These are phyloP conservation scores for Sialis lutaria DNA, from an alignment of 2,888 invertebrate genomes.

Conservation along the genomic window DNA sequence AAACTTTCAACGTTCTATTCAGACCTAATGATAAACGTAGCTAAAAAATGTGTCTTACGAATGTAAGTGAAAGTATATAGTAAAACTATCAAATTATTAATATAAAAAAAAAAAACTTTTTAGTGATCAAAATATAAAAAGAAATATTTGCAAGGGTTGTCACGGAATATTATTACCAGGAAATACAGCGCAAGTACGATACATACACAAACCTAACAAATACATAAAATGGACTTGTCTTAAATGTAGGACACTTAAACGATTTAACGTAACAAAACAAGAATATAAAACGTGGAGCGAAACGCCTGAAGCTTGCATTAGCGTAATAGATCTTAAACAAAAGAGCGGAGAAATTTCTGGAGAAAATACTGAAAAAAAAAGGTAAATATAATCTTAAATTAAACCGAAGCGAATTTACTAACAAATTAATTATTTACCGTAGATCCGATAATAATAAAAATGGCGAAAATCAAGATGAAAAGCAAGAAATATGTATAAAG, in stretches of 20 bases:
- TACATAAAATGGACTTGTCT: constrained; percentile 26
- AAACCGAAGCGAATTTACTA: too few species aligned
- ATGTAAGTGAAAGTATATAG: constrained; percentile 15
- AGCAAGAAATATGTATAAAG: background rate
- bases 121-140: constrained; percentile 31
- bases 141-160: constrained; percentile 34
- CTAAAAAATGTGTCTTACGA: constrained; percentile 23
- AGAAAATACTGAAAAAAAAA: background rate
- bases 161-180: constrained; percentile 30
- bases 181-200: constrained; percentile 28
- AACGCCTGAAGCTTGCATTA: constrained; percentile 24
- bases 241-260: constrained; percentile 22
- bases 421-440: too few species aligned
- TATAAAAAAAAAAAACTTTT: constrained; percentile 2
- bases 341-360: background rate
- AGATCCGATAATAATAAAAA: background rate
- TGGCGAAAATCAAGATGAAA: background rate
- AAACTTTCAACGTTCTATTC: constrained; percentile 21
- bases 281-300: constrained; percentile 28
- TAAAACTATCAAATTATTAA: background rate
- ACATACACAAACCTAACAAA: constrained; percentile 26
- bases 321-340: constrained; percentile 22
- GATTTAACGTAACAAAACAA: constrained; percentile 20
- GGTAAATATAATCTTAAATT: background rate
- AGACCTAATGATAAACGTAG: constrained; percentile 20